Percentiles rank a stretch among this genome's conserved stretches.
phyloP scores from a whole-genome alignment of 2,888 invertebrate genomes.

The Halictus quadricinctus region DNA sequence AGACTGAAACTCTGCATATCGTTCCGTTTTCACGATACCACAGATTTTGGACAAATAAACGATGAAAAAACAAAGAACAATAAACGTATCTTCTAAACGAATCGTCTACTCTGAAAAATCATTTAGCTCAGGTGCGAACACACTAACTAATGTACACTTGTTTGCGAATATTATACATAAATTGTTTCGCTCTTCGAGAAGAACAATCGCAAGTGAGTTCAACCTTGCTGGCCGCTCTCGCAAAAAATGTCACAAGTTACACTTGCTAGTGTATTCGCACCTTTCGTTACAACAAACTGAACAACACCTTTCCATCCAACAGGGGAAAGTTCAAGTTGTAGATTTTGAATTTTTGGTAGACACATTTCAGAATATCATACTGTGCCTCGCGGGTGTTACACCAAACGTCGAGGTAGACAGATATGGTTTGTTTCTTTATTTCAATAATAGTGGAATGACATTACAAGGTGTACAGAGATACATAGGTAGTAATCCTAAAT shows the following conservation, averaged over 20 bases:
- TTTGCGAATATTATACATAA: not conserved
- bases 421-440: constrained; percentile 75
- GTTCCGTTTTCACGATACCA: constrained; percentile 60
- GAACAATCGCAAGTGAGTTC: not conserved
- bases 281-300: constrained; percentile 1
- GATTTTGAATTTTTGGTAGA: not conserved
- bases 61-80: constrained; percentile 22
- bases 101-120: not conserved
- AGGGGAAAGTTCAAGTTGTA: not conserved
- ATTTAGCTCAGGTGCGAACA: not conserved
- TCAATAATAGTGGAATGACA: constrained; percentile 77
- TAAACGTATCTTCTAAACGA: constrained; percentile 42
- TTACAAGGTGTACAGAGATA: constrained; percentile 77
- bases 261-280: not conserved
- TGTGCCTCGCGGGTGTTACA: constrained; percentile 8
- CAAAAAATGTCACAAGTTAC: not conserved
- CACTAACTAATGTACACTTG: not conserved
- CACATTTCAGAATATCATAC: constrained; percentile 20
- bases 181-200: not conserved
- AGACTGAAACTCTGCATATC: constrained; percentile 74
- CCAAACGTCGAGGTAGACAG: constrained; percentile 42
- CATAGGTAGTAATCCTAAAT: constrained; percentile 70
- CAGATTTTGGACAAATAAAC: constrained; percentile 58
- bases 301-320: not conserved
- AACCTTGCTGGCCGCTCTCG: not conserved